Percentiles rank a stretch among this genome's conserved stretches.
These are phyloP conservation scores for Ctenomys sociabilis DNA, from an alignment of 2,113 vertebrate genomes.

Conservation along the genomic window DNA sequence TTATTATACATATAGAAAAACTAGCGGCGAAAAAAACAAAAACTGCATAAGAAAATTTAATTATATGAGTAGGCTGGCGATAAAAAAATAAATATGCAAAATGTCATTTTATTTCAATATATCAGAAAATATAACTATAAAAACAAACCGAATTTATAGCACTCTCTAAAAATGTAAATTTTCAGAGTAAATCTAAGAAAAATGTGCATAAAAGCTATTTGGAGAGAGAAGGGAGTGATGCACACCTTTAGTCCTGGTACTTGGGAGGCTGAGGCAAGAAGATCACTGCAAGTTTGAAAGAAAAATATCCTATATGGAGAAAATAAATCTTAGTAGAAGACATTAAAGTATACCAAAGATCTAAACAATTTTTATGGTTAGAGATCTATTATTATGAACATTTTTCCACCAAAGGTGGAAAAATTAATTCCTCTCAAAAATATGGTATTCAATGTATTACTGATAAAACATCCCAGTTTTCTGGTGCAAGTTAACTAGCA, in stretches of 20 bases:
- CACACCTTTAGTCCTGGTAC: not conserved
- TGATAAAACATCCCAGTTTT: not conserved
- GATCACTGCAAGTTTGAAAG: not conserved
- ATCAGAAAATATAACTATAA: slow-evolving; percentile 41
- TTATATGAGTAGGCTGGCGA: not conserved
- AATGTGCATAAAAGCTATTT: not conserved
- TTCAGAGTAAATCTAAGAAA: not conserved
- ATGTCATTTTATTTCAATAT: not conserved
- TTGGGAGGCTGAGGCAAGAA: not conserved
- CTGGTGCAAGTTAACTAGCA: not conserved
- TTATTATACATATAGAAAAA: not conserved
- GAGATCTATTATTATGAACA: not conserved
- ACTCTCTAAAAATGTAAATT: slow-evolving; percentile 15
- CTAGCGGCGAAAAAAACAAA: not conserved
- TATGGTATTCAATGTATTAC: not conserved
- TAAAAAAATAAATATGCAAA: slow-evolving; percentile 46
- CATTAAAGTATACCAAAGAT: not conserved
- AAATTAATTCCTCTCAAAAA: not conserved
- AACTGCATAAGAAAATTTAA: not conserved
- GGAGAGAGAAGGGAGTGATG: not conserved
- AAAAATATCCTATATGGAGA: not conserved
- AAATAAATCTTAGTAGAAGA: not conserved
- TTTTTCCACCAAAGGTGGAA: too few relatives aligned
- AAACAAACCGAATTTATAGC: not conserved
- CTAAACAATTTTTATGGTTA: not conserved